Evolutionary conservation across 1,140 invertebrate species (phyloP), one percentile per base, ranked within the genome.

Genomic region (Macrobrachium rosenbergii): DNA sequence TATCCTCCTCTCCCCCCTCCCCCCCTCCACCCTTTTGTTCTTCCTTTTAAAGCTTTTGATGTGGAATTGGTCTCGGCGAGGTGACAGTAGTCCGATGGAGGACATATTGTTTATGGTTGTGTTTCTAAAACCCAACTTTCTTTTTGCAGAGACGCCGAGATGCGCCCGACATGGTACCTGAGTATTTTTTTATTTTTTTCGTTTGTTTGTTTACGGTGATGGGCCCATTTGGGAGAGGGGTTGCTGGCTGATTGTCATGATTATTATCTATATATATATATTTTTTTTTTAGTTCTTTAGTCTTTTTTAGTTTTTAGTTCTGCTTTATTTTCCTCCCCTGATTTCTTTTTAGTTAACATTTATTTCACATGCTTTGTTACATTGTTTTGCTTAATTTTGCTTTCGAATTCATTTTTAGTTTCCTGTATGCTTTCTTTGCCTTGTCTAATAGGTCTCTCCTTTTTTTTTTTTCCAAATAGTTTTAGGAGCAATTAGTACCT

Each of bases 121-220:
- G 69, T 72, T 23, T 72, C 69, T 72, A 72, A 83, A 83, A 83
- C 43, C 62, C 67, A 19, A 75, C 69, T 83, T 83, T 83, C 82
- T 83, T 83, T 84, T 84, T 84, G 16, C 83, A 84, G 83, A 84
- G 83, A 84, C 83, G 83, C 28, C 73, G 83, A 84, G 83, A 84
- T 28, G 83, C 83, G 21, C 83, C 83, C 73, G 83, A 84, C 76
- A 84, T 84, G 83, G 83, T 84, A 84, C 62, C 58, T 84, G 73
- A 84, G 73, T 78, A 78, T 84, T 82, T 64, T 45, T 82, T 78
- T 37, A 16, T 62, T 52, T 76, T 84, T 77, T 37, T 28, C 63
- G 62, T 84, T 60, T 67, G 75, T 52, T 77, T 21, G 28, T 77
- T 12, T 59, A 52, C 43, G 37, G 37, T 52, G 75, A 77, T 21